Percentiles rank a stretch among this genome's conserved stretches.
These are phyloP conservation scores for Catharus ustulatus DNA, from an alignment of 2,797 vertebrate genomes.

Conservation along the genomic window DNA sequence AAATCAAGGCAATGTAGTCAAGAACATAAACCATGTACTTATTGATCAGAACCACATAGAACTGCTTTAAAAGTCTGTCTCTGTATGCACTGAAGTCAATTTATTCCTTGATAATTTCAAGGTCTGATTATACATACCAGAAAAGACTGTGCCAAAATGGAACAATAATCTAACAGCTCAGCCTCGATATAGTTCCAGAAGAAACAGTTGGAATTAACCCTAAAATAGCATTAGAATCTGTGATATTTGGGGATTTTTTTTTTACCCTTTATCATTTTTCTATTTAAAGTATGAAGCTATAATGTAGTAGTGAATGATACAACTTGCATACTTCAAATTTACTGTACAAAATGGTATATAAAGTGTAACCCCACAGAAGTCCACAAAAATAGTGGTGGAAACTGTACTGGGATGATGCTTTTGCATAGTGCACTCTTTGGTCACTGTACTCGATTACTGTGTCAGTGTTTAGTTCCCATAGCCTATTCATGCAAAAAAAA, in stretches of 20 bases:
- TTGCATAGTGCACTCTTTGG: neutral
- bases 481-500: neutral
- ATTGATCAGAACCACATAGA: slow-evolving; percentile 37
- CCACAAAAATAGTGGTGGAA: neutral
- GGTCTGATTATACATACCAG: neutral
- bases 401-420: neutral
- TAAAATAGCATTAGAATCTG: neutral
- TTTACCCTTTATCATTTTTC: neutral
- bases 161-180: neutral
- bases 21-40: slow-evolving; percentile 39
- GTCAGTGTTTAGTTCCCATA: neutral
- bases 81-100: neutral
- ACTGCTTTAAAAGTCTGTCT: slow-evolving; percentile 8
- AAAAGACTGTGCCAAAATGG: neutral
- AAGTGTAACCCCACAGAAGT: neutral
- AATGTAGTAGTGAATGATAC: neutral
- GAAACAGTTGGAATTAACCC: neutral
- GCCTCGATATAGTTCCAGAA: neutral
- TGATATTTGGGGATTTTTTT: neutral
- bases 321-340: neutral
- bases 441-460: neutral
- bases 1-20: slow-evolving; percentile 56
- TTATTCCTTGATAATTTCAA: slow-evolving; percentile 13
- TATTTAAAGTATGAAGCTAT: neutral
- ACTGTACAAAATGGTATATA: neutral